Conservation (phyloP, 1,140 invertebrate genomes). For the Galendromus occidentalis region DNA sequence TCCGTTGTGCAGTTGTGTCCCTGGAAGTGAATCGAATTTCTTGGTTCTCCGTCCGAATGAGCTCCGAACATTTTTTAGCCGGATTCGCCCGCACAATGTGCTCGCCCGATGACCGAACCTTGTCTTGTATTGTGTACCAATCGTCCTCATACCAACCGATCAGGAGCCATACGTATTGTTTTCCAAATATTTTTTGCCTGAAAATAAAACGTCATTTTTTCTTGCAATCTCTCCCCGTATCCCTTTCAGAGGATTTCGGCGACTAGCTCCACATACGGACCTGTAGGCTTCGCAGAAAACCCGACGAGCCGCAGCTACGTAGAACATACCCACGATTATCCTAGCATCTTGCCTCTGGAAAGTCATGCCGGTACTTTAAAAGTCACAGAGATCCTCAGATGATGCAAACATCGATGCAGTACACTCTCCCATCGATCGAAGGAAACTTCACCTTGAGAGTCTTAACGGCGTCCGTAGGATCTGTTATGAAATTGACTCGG, state of each 20-base stretch:
- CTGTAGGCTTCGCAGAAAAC: constrained; percentile 73
- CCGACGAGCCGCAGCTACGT: constrained; percentile 78
- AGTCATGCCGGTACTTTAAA: neutral
- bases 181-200: constrained; percentile 79
- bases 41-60: no score
- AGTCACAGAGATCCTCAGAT: neutral
- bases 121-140: constrained; percentile 83
- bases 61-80: no score
- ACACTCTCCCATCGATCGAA: neutral
- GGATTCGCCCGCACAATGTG: no score
- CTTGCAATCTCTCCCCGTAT: neutral
- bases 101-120: no score
- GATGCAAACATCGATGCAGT: neutral
- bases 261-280: neutral
- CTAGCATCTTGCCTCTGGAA: constrained; percentile 63
- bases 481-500: constrained; percentile 84
- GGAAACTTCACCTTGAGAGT: constrained; percentile 43
- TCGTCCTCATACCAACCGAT: constrained; percentile 99
- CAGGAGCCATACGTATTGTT: constrained; percentile 96
- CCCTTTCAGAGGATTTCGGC: neutral
- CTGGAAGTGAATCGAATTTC: constrained; percentile 1
- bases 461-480: constrained; percentile 82
- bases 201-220: constrained; percentile 33
- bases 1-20: constrained; percentile 75
- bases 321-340: constrained; percentile 94